Evolutionary conservation across 2,888 invertebrate species (phyloP).

Genomic region (Venusia cambrica): DNA sequence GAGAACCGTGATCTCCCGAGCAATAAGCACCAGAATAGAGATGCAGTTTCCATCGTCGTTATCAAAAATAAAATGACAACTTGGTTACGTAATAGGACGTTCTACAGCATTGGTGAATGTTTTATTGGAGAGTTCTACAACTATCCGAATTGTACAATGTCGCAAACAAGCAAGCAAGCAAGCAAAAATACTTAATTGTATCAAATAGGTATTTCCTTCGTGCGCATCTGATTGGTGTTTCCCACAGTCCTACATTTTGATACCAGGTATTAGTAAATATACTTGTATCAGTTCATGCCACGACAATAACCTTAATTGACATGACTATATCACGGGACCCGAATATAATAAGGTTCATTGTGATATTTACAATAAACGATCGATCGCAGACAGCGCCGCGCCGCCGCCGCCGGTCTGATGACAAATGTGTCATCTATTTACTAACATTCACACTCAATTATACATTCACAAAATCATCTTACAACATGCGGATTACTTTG

Average conservation of each 20-base stretch:
- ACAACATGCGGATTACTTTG: constrained; percentile 5
- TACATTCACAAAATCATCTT: constrained; percentile 5
- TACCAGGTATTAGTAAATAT: constrained; percentile 3
- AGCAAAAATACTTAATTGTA: too few relatives aligned
- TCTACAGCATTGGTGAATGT: too few relatives aligned
- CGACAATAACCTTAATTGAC: background rate
- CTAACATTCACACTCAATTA: constrained; percentile 10
- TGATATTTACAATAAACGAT: background rate
- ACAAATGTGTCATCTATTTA: constrained; percentile 2
- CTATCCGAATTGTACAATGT: too few relatives aligned
- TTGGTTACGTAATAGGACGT: too few relatives aligned
- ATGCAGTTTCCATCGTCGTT: too few relatives aligned
- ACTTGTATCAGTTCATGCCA: constrained; percentile 1
- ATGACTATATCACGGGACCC: constrained; percentile 1
- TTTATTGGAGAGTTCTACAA: too few relatives aligned
- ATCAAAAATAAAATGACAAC: too few relatives aligned
- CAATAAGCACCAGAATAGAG: too few relatives aligned
- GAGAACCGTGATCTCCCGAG: too few relatives aligned
- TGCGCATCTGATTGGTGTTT: constrained; percentile 7
- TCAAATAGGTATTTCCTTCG: constrained; percentile 8
- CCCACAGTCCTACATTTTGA: too few relatives aligned
- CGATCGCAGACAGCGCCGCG: constrained; percentile 5
- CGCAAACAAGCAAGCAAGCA: too few relatives aligned
- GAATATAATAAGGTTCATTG: constrained; percentile 8
- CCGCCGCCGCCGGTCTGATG: constrained; percentile 5